Evolutionary conservation across 2,113 vertebrate species (phyloP).

Genomic region (Mirounga angustirostris): DNA sequence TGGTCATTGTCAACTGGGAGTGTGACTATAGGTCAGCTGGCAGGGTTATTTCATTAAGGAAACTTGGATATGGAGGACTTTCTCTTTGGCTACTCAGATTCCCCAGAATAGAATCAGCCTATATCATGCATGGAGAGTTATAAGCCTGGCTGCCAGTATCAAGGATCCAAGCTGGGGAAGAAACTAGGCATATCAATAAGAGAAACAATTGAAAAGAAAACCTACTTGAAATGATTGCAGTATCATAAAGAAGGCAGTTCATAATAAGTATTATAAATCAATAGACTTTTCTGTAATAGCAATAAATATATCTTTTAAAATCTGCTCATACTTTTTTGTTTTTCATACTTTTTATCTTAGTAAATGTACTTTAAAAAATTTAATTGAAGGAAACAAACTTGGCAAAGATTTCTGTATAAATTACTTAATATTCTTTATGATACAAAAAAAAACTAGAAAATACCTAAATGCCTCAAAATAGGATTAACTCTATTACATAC

Average conservation of each 20-base stretch:
- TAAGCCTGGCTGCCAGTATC: neutral
- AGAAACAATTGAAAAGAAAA: neutral
- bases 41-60: neutral
- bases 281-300: neutral
- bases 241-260: neutral
- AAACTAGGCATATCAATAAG: neutral
- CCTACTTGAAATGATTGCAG: neutral
- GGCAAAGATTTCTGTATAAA: neutral
- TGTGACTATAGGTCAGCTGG: neutral
- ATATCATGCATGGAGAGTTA: neutral
- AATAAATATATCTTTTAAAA: neutral
- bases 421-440: slow-evolving; percentile 12
- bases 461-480: neutral
- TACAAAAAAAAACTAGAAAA: slow-evolving; percentile 46
- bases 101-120: neutral
- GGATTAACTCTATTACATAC: neutral
- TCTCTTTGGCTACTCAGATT: slow-evolving; percentile 11
- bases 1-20: neutral
- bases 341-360: neutral
- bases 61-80: neutral
- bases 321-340: neutral
- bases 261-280: neutral
- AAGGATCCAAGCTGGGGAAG: neutral
- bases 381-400: slow-evolving; percentile 8
- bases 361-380: neutral